Evolutionary conservation across 1,140 invertebrate species (phyloP).

Genomic region (Heliothis virescens): DNA sequence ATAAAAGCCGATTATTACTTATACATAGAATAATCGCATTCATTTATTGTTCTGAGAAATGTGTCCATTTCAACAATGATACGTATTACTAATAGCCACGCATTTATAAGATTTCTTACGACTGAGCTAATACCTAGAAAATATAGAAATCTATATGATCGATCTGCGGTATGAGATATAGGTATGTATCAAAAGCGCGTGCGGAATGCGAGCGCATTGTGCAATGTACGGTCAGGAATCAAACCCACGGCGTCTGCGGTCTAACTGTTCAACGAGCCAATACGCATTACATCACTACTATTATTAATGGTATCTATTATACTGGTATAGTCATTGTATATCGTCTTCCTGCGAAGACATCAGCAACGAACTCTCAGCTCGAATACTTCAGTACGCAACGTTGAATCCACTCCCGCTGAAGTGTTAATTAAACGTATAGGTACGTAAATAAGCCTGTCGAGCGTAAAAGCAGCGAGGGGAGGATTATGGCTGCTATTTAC

Average conservation of each 20-base stretch:
- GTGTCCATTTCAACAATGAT: slow-evolving; percentile 22
- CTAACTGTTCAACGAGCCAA: slow-evolving; percentile 55
- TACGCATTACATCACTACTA: slow-evolving; percentile 53
- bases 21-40: slow-evolving; percentile 9
- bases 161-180: slow-evolving; percentile 49
- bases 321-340: slow-evolving; percentile 35
- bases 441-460: slow-evolving; percentile 64
- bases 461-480: slow-evolving; percentile 62
- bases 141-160: slow-evolving; percentile 49
- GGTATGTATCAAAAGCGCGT: slow-evolving; percentile 36
- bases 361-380: slow-evolving; percentile 37
- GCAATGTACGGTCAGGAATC: slow-evolving; percentile 66
- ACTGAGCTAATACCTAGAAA: slow-evolving; percentile 19
- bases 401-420: slow-evolving; percentile 57
- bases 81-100: neutral
- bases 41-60: slow-evolving; percentile 25
- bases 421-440: slow-evolving; percentile 72
- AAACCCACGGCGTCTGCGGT: slow-evolving; percentile 61
- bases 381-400: slow-evolving; percentile 15
- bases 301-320: slow-evolving; percentile 51
- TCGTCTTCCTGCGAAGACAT: slow-evolving; percentile 46
- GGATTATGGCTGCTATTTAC: slow-evolving; percentile 67
- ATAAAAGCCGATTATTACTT: slow-evolving; percentile 15
- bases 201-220: slow-evolving; percentile 59
- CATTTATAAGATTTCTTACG: neutral